Evolutionary conservation across 1,140 invertebrate genomes (phyloP).

Genomic region (Magallana gigas): DNA sequence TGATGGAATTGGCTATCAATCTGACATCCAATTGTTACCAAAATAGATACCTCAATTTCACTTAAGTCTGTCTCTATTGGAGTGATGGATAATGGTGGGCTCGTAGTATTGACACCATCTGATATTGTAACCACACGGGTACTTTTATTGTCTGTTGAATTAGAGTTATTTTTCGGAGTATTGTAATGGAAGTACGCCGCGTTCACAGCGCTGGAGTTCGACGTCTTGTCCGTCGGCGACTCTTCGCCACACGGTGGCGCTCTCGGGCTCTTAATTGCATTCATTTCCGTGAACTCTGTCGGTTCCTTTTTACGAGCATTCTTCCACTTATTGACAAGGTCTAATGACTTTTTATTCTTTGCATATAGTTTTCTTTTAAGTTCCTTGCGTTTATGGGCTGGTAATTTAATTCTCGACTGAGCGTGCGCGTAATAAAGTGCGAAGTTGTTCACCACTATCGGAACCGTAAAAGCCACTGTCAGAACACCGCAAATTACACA

Average conservation of each 20-base stretch:
- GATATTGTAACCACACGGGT: slow-evolving; percentile 48
- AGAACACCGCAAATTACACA: slow-evolving; percentile 97
- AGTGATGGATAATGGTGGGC: slow-evolving; percentile 44
- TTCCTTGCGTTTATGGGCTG: slow-evolving; percentile 71
- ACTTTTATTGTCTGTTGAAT: slow-evolving; percentile 5
- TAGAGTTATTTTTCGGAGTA: not conserved
- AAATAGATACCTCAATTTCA: slow-evolving; percentile 44
- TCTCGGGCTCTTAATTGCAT: slow-evolving; percentile 55
- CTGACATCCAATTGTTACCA: too few relatives aligned
- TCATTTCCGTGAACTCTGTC: slow-evolving; percentile 53
- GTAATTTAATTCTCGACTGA: slow-evolving; percentile 75
- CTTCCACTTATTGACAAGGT: slow-evolving; percentile 69
- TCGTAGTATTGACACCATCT: slow-evolving; percentile 25
- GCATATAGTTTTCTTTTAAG: slow-evolving; percentile 69
- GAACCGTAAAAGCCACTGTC: slow-evolving; percentile 97
- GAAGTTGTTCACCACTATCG: slow-evolving; percentile 99
- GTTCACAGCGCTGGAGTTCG: not conserved
- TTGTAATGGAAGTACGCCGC: not conserved
- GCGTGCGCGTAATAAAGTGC: slow-evolving; percentile 95
- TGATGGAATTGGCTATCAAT: too few relatives aligned
- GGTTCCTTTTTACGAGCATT: slow-evolving; percentile 62
- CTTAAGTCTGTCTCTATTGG: slow-evolving; percentile 50
- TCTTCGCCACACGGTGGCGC: slow-evolving; percentile 57
- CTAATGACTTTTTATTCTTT: slow-evolving; percentile 72
- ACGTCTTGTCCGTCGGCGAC: not conserved